Conservation (phyloP, 2,113 vertebrate genomes). For the Megaceryle maxima region DNA sequence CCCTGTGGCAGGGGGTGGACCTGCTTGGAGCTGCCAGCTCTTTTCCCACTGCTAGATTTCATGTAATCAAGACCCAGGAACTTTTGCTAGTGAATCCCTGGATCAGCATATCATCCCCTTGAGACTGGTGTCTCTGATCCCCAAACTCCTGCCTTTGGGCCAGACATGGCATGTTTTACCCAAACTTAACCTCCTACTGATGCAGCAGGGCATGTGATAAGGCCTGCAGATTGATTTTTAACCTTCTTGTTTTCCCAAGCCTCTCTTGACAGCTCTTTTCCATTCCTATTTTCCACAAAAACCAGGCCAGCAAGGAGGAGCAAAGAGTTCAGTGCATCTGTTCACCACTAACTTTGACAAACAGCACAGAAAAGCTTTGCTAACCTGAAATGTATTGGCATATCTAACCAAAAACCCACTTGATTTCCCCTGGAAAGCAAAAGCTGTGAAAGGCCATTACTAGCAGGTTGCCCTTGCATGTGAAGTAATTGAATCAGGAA, state of each 20-base stretch:
- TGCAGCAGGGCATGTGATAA: neutral
- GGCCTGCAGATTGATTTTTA: neutral
- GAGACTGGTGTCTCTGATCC: neutral
- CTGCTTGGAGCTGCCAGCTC: neutral
- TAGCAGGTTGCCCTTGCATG: conserved; percentile 12
- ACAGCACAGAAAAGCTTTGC: neutral
- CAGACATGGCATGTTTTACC: neutral
- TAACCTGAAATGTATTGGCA: conserved; percentile 40
- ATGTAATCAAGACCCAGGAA: neutral
- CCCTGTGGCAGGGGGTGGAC: neutral
- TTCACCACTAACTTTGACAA: conserved; percentile 18
- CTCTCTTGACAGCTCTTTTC: neutral
- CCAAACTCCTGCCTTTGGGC: neutral
- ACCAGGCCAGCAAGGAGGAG: neutral
- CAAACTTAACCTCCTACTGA: neutral
- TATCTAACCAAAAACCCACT: conserved; percentile 19
- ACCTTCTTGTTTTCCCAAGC: neutral
- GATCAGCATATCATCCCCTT: neutral
- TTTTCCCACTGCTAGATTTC: neutral
- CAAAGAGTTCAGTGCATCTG: neutral
- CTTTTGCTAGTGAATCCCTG: neutral
- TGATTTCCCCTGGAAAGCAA: conserved; percentile 49
- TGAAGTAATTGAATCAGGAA: conserved; percentile 56
- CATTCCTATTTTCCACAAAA: neutral
- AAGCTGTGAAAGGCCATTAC: conserved; percentile 37